Conservation (phyloP, 2,113 vertebrate genomes). For the Antennarius striatus region DNA sequence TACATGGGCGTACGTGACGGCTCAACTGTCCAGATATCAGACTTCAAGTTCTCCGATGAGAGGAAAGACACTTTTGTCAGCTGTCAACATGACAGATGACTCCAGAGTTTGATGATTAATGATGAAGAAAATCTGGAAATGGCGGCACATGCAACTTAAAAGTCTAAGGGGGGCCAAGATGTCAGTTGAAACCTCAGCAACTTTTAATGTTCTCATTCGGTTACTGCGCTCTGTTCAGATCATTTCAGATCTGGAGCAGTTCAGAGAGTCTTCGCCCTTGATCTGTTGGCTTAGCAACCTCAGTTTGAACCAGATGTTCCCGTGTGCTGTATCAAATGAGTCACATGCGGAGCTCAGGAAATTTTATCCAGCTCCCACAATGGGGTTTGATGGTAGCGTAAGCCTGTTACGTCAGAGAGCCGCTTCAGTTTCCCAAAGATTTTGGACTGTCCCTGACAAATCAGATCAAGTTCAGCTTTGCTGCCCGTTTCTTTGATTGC, state of each 20-base stretch:
- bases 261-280: background rate
- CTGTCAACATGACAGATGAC: constrained; percentile 52
- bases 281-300: constrained; percentile 19
- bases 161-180: constrained; percentile 12
- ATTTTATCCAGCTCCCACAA: constrained; percentile 38
- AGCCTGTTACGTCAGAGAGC: constrained; percentile 24
- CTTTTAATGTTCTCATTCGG: constrained; percentile 5
- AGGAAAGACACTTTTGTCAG: constrained; percentile 21
- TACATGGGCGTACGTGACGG: background rate
- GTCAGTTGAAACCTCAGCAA: constrained; percentile 35
- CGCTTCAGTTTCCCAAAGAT: constrained; percentile 33
- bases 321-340: constrained; percentile 32
- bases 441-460: constrained; percentile 5
- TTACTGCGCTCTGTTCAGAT: constrained; percentile 7
- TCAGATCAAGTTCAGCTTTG: constrained; percentile 3
- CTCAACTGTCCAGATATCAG: constrained; percentile 4
- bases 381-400: background rate
- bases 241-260: background rate
- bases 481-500: constrained; percentile 12
- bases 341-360: constrained; percentile 25
- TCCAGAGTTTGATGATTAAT: constrained; percentile 45
- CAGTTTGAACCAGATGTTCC: constrained; percentile 60
- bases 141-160: constrained; percentile 7
- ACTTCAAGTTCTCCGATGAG: background rate
- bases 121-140: constrained; percentile 46